Evolutionary conservation across 1,140 invertebrate genomes (phyloP), one percentile per base, ranked within the genome.

Genomic region (Cyclina sinensis): DNA sequence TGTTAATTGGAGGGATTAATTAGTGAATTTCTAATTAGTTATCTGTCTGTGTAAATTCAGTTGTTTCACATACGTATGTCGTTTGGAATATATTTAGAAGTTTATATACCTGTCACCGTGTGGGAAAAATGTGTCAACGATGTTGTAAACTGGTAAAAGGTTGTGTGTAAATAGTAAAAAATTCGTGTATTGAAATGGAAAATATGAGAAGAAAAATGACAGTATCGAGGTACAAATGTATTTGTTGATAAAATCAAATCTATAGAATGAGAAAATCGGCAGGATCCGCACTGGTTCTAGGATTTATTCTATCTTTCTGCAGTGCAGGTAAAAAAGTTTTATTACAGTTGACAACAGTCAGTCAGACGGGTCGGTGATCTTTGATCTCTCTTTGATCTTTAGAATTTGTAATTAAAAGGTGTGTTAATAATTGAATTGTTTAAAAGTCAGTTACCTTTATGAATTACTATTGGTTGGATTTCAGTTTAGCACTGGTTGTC

Each of bases 161-260:
- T 78, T 48, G 74, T 54, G 74, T 78, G 74, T 78, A 54, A 30
- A 51, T 78, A 48, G 82, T 73, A 46, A 57, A 65, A 43, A 74
- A 48, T 43, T 73, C 74, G 82, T 84, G 82, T 84, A 84, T 84
- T 84, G 59, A 27, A 7, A 51, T 78, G 54, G 39, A 54, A 80
- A 54, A 54, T 70, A 46, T 74, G 30, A 27, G 62, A 30, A 54
- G 39, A 74, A 84, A 84, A 84, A 84, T 84, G 82, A 84, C 82
- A 30, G 74, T 84, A 35, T 84, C 82, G 39, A 68, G 82, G 65
- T 84, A 84, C 82, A 84, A 84, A 84, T 84, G 82, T 46, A 48
- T 70, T 39, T 48, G 39, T 48, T 51, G 46, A 54, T 35, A 84
- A 27, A 84, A 70, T 32, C 39, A 51, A 78, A 32, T 35, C 30